phyloP scores from a whole-genome alignment of 92 coral and sea anemone genomes.

The Paramuricea clavata region DNA sequence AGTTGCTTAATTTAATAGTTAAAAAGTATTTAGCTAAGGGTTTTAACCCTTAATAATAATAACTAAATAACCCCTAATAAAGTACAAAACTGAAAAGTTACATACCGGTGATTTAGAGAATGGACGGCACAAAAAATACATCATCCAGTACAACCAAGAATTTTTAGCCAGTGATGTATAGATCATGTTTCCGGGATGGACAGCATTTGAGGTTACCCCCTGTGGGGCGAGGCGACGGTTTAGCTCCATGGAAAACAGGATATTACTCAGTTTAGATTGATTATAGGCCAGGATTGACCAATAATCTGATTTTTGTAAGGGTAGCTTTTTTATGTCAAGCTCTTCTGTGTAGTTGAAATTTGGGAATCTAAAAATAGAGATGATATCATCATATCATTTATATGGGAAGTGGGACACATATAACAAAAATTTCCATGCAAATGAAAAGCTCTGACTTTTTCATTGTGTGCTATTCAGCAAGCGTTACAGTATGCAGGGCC shows the following conservation, averaged over 20 bases:
- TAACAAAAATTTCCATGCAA: too few species aligned
- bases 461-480: too few species aligned
- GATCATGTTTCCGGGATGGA: constrained; percentile 95
- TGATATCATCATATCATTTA: background rate
- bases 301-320: constrained; percentile 78
- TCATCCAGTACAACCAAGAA: constrained; percentile 84
- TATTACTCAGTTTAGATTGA: constrained; percentile 91
- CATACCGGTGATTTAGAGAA: constrained; percentile 89
- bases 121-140: constrained; percentile 81
- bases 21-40: too few species aligned
- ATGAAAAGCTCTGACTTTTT: too few species aligned
- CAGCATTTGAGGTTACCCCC: constrained; percentile 93
- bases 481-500: too few species aligned
- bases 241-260: constrained; percentile 89
- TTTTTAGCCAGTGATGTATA: constrained; percentile 79
- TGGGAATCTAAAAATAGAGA: constrained; percentile 70
- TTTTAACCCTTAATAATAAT: too few species aligned
- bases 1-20: too few species aligned
- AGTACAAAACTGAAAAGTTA: background rate
- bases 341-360: constrained; percentile 81
- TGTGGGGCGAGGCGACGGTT: constrained; percentile 79
- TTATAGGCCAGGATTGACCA: constrained; percentile 94
- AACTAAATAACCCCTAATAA: background rate
- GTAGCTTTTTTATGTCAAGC: constrained; percentile 70
- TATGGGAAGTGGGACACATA: too few species aligned